Evolutionary conservation across 2,888 invertebrate species (phyloP), one percentile per base, ranked within the genome.

Genomic region (Microctonus brassicae): DNA sequence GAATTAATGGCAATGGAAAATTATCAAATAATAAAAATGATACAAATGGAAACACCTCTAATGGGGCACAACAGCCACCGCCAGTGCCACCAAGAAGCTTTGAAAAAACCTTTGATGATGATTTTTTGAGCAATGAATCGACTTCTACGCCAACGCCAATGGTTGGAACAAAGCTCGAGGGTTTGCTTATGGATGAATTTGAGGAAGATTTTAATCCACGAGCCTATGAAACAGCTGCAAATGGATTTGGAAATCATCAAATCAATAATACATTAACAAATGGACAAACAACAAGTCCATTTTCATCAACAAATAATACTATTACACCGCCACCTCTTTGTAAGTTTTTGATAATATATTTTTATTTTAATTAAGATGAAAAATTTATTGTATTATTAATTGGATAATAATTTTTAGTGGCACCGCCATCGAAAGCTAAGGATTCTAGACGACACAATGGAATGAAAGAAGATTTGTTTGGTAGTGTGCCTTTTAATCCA

Each of bases 181-280:
- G 93, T 42, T 86, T 94, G 20, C 86, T 95, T 11, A 89, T 95
- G 80, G 93, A 94, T 82, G 94, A 95, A 85, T 93, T 96, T 69
- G 95, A 96, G 66, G 87, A 88, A 88, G 94, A 95, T 88, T 97
- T 97, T 84, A 95, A 97, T 89, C 97, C 97, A 0, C 91, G 97
- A 75, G 96, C 96, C 22, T 93, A 91, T 79, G 96, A 96, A 85
- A 91, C 90, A 66, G 90, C 90, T 0, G 80, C 84, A 20, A 88
- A 90, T 17, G 87, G 89, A 22, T 79, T 83, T 33, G 74, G 77
- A 6, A 88, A 87, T 84, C 79, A 88, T 63, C 84, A 80, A 61
- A 77, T 88, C 13, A 81, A 76, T 76, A 84, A 73, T 70, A 78
- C 82, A 75, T 74, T 81, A 77, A 72, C 85, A 80, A 84, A 89